Base-by-base conservation (phyloP, 2,888 invertebrate genomes). In the Erebia aethiops region DNA sequence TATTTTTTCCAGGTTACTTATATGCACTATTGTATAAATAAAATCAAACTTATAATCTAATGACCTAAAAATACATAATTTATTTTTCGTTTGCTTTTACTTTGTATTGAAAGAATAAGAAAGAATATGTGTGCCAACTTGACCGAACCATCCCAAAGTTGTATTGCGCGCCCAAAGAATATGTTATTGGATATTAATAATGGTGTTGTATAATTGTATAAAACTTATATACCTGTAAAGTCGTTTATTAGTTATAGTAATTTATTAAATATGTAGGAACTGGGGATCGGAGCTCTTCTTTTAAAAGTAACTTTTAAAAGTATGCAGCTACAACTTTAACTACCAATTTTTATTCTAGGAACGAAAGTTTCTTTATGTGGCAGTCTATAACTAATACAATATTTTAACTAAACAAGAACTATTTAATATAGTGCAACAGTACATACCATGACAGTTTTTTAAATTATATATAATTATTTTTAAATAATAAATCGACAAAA, bases 121-220 rank as follows among this genome's bases (percentile, higher is more conserved):
- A 68, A n/a, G 67, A 68, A 72, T 70, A 65, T 67, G 65, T 72
- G 72, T 74, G 68, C 72, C 70, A 69, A 54, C 58, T 70, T 35
- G 21, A 67, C 70, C 67, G 54, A 72, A 72, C 64, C 69, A 67
- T 70, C 87, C 92, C 92, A 92, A 92, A 92, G 92, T 90, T 89
- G 84, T 87, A 87, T 87, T 85, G 87, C 81, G 87, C 85, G 85
- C 76, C 92, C 92, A 93, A 92, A 93, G 92, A 92, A 83, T 91
- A 91, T 88, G 87, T 88, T 88, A 90, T 88, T 84, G 84, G 87
- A 84, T 86, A 84, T 86, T 80, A 83, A 87, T 78, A 83, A 87
- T 78, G 85, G 84, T 87, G 88, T 89, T 92, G 92, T 93, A 92
- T 90, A 91, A 91, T 91, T 92, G 90, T 93, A 89, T 87, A 92